Base-by-base conservation (phyloP, 2,888 invertebrate species). In the Aporophyla nigra region DNA sequence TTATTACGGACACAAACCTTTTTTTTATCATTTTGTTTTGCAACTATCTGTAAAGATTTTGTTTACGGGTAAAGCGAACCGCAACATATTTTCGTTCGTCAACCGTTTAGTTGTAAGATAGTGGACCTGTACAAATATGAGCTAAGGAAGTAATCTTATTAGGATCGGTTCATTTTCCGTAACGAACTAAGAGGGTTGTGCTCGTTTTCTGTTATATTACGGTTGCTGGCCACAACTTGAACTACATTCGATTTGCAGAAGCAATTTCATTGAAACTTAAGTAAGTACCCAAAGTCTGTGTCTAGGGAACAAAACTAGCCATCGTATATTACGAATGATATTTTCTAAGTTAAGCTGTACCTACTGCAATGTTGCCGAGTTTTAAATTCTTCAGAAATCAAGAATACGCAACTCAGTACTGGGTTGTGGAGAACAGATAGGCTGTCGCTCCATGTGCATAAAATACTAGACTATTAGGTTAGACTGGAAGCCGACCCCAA, bases 1-100 rank as follows among this genome's bases (percentile, higher is more conserved):
- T 89, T 89, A 90, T 92, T 91, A 88, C 86, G 83, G 83, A 81
- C 81, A 78, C 86, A 86, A 86, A 87, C 86, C 86, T 87, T 83
- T 88, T 33, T 89, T 91, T 90, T 88, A 87, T 86, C 77, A 82
- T 87, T 87, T 86, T 88, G 86, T 87, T 87, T 89, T 85, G 82
- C 68, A 80, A 85, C 82, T 85, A 86, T 88, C 77, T 84, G 80
- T 83, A 84, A 85, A 85, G 78, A 78, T 82, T 86, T 84, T 79
- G 76, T 85, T 83, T 80, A 78, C 49, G 69, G 72, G 53, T 58
- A 54, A 62, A 68, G 61, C 54, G 66, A 70, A n/a, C 66, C 62
- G 46, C 74, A 76, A 76, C 77, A 84, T 82, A 76, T 84, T 83
- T 83, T 72, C 27, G 62, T 56, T 62, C 62, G 53, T 40, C 46